Percentiles rank a stretch among this genome's conserved stretches.
phyloP scores from a whole-genome alignment of 2,113 vertebrate species.

The Epinephelus moara region DNA sequence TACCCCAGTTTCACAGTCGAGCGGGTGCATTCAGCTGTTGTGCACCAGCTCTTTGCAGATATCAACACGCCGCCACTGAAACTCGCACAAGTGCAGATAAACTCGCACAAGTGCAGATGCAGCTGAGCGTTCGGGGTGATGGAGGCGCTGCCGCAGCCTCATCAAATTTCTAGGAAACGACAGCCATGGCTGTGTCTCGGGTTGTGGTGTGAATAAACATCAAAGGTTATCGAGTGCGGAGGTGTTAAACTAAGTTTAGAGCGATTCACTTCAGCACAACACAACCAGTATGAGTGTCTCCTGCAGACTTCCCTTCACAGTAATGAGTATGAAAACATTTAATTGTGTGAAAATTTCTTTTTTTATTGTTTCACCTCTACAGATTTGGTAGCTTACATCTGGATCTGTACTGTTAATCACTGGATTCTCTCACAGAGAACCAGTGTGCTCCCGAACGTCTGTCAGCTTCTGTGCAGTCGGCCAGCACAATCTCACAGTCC shows the following conservation, averaged over 20 bases:
- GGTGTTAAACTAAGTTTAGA: conserved; percentile 9
- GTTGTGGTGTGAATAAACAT: conserved; percentile 55
- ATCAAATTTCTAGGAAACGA: conserved; percentile 73
- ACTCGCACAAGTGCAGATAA: conserved; percentile 19
- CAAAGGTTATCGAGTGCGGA: conserved; percentile 1
- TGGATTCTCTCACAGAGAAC: background rate
- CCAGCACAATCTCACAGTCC: conserved; percentile 12
- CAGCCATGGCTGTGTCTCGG: background rate
- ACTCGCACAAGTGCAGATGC: conserved; percentile 24
- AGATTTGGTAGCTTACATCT: conserved; percentile 46
- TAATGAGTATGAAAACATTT: conserved; percentile 38
- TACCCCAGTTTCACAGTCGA: conserved; percentile 48
- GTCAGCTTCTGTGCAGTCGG: background rate
- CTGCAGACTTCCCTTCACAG: background rate
- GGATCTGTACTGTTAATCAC: background rate
- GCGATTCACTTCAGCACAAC: background rate
- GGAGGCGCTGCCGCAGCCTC: conserved; percentile 4
- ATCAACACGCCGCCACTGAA: background rate
- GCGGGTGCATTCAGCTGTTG: conserved; percentile 15
- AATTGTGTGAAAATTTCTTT: conserved; percentile 11
- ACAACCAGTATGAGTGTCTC: background rate
- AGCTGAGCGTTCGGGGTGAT: conserved; percentile 6
- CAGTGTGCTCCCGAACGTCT: too few species aligned
- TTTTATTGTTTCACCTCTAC: conserved; percentile 41
- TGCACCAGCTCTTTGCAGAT: conserved; percentile 55